Evolutionary conservation across 2,888 invertebrate species (phyloP).

Genomic region (Andrena hattorfiana): DNA sequence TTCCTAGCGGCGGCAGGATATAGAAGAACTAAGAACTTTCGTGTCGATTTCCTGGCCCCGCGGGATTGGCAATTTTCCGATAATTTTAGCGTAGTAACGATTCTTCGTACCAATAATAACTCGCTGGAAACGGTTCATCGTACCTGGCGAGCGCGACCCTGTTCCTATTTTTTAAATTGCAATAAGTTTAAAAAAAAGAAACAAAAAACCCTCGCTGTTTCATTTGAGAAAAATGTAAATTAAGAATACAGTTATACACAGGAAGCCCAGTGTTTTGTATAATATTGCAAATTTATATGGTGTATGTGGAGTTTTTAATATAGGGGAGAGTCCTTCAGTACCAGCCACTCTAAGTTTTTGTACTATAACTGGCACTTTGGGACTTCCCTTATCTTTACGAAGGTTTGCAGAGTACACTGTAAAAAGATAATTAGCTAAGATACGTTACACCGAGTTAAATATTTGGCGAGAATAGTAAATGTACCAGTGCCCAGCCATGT

Average conservation of each 20-base stretch:
- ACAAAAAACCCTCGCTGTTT: no score
- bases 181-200: no score
- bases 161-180: background rate
- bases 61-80: slow-evolving; percentile 31
- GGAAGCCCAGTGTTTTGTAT: no score
- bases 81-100: slow-evolving; percentile 28
- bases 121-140: slow-evolving; percentile 15
- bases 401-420: background rate
- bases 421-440: background rate
- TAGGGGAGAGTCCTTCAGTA: background rate
- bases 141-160: background rate
- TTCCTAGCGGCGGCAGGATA: background rate
- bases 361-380: no score
- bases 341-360: no score
- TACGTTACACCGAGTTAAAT: background rate
- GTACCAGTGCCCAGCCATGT: no score
- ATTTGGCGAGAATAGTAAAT: background rate
- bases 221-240: no score
- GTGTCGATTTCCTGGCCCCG: slow-evolving; percentile 15
- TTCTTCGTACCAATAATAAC: slow-evolving; percentile 31
- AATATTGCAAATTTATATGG: no score
- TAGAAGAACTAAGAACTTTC: slow-evolving; percentile 13
- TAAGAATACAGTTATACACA: no score
- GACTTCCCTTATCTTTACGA: background rate
- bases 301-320: background rate